Conservation (phyloP, 1,140 invertebrate genomes). For the Patella vulgata region DNA sequence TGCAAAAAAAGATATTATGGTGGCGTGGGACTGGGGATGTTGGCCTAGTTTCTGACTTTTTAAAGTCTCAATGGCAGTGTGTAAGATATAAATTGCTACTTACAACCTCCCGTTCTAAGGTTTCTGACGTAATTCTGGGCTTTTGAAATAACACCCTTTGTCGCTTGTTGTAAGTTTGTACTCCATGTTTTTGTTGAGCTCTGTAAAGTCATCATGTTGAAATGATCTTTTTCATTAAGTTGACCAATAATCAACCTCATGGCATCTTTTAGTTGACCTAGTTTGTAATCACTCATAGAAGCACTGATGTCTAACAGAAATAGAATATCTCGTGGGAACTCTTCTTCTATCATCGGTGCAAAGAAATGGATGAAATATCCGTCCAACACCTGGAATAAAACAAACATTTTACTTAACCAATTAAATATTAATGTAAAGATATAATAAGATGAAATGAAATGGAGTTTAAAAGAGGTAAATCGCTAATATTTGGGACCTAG, state of each 20-base stretch:
- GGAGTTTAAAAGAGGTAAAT: no score
- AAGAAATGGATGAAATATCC: slow-evolving; percentile 83
- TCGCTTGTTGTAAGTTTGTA: background rate
- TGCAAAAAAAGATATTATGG: no score
- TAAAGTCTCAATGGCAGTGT: no score
- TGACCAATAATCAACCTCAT: slow-evolving; percentile 75
- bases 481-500: no score
- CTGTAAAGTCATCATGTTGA: slow-evolving; percentile 73
- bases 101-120: background rate
- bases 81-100: no score
- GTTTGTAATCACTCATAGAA: slow-evolving; percentile 76
- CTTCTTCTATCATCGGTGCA: slow-evolving; percentile 70
- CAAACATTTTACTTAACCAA: slow-evolving; percentile 1
- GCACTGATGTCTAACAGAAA: slow-evolving; percentile 78
- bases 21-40: no score
- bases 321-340: slow-evolving; percentile 75
- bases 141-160: background rate
- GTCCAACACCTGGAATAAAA: slow-evolving; percentile 71
- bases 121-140: background rate
- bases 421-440: background rate
- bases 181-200: slow-evolving; percentile 1
- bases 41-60: no score
- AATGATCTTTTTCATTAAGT: slow-evolving; percentile 72
- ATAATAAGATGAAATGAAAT: background rate
- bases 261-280: slow-evolving; percentile 74